Evolutionary conservation across 2,888 invertebrate genomes (phyloP).

Genomic region (Ramazzottius varieornatus): DNA sequence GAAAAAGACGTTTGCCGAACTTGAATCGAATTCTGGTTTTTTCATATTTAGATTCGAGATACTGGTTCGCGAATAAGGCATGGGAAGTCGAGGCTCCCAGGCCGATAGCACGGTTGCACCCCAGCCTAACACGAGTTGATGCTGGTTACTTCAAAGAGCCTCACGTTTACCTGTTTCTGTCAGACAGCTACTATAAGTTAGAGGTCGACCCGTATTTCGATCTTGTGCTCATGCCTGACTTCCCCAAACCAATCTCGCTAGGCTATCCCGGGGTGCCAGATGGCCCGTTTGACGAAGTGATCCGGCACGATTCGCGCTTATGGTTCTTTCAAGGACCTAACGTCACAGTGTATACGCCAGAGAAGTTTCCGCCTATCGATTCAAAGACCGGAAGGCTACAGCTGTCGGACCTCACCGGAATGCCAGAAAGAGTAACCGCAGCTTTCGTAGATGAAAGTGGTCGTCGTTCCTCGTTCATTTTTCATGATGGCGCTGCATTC

Average conservation of each 20-base stretch:
- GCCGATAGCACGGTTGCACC: not conserved
- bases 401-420: not conserved
- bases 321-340: not conserved
- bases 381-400: not conserved
- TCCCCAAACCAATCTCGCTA: not conserved
- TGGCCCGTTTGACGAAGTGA: not conserved
- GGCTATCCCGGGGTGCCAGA: not conserved
- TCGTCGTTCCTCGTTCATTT: not conserved
- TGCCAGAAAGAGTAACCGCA: not conserved
- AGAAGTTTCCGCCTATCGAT: conserved; percentile 2
- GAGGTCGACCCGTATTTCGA: not conserved
- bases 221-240: not conserved
- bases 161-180: not conserved
- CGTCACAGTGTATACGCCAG: not conserved
- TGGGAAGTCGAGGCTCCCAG: not conserved
- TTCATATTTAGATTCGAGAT: not conserved
- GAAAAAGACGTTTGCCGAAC: too few relatives aligned
- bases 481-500: not conserved
- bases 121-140: not conserved
- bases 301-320: not conserved
- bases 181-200: not conserved
- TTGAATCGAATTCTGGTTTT: too few relatives aligned
- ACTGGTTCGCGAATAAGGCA: not conserved
- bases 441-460: not conserved
- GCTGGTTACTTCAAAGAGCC: not conserved